Evolutionary conservation across 2,888 invertebrate genomes (phyloP).

Genomic region (Pyrrhosoma nymphula): DNA sequence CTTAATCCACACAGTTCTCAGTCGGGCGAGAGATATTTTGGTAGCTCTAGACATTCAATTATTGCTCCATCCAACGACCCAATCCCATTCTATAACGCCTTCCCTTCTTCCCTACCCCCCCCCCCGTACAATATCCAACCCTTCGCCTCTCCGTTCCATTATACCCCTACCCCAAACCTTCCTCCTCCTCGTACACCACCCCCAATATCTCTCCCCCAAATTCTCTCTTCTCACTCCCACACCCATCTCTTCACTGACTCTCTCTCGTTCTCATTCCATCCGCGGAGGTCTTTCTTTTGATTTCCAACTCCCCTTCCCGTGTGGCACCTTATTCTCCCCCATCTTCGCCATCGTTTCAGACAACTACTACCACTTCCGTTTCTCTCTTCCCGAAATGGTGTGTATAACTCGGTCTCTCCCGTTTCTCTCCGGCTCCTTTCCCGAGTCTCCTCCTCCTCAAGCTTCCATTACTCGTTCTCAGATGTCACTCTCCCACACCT

Average conservation of each 20-base stretch:
- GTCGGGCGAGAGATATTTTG: neutral
- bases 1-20: conserved; percentile 23
- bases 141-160: neutral
- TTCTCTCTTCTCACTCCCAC: neutral
- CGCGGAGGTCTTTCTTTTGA: neutral
- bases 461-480: neutral
- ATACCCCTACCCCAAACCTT: neutral
- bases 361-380: neutral
- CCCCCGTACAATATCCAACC: neutral
- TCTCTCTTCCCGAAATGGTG: neutral
- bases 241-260: neutral
- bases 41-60: conserved; percentile 43
- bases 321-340: neutral
- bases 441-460: neutral
- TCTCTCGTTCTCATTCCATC: neutral
- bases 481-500: conserved; percentile 45
- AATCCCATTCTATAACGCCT: neutral
- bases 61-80: conserved; percentile 17
- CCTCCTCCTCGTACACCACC: neutral
- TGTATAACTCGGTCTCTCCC: neutral
- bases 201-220: neutral
- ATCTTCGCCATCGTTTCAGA: neutral
- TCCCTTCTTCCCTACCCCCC: neutral
- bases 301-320: neutral
- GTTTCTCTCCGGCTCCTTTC: neutral